Base-by-base conservation (phyloP, 1,140 invertebrate species). In the Drosophila nebulosa region DNA sequence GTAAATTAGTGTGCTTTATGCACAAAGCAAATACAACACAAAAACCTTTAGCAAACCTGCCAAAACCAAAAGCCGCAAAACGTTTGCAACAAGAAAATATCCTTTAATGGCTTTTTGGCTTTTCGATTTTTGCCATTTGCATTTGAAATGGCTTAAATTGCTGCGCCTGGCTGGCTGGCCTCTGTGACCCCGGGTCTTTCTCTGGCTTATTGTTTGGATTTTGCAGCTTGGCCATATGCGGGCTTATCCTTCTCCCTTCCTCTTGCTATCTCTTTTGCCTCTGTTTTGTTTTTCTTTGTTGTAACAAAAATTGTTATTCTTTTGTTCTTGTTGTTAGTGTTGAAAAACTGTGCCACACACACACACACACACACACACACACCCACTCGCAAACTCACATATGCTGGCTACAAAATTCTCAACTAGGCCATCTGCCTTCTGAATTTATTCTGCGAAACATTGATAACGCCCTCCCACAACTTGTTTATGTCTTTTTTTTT, bases 371-470 rank as follows among this genome's bases (percentile, higher is more conserved):
- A 46, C 16, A 50, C 39, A 18, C 18, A 52, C 61, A 9, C 22
- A 27, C 39, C 6, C 51, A 52, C 50, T 4, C 10, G 24, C 9
- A 50, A 10, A 51, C n/a, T n/a, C 50, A 52, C 36, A 42, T 18
- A 79, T 64, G 55, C 59, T 75, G 39, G 35, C 63, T 58, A 59
- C 53, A 76, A 70, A 70, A 65, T 86, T 85, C 57, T 59, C 55
- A 85, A 88, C 67, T 86, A 78, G 81, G 83, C 74, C 78, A 88
- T 71, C 78, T 64, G 68, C 64, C 46, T 58, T 50, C n/a, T 79
- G 64, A 46, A 30, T 18, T 55, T 18, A 27, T 27, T 55, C 55
- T 74, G 65, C 51, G 30, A 22, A 35, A 64, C 73, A 58, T 61
- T 69, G 68, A 69, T 73, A 53, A 63, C 57, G 72, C 60, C 74